Evolutionary conservation across 2,888 invertebrate genomes (phyloP).

Genomic region (Microdon myrmicae): DNA sequence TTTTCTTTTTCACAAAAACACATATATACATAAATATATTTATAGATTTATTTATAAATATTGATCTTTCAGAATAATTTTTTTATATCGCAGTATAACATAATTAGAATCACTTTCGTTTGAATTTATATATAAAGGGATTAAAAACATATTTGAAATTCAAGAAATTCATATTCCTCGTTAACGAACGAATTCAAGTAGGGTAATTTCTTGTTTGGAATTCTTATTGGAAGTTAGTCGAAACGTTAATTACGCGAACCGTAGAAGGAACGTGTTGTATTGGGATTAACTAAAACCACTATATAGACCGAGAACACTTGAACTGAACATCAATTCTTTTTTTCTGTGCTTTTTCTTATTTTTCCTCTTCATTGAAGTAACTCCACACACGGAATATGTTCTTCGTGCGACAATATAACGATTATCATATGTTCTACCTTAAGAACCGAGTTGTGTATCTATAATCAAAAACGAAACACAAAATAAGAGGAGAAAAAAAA

Average conservation of each 20-base stretch:
- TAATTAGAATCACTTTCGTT: conserved; percentile 46
- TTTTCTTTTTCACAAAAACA: conserved; percentile 12
- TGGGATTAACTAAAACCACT: conserved; percentile 46
- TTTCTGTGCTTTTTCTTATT: conserved; percentile 19
- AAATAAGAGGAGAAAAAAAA: conserved; percentile 13
- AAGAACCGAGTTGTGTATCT: conserved; percentile 24
- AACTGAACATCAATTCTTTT: conserved; percentile 52
- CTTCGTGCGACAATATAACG: conserved; percentile 39
- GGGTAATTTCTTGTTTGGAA: conserved; percentile 26
- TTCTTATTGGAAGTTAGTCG: conserved; percentile 40
- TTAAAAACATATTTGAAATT: conserved; percentile 42
- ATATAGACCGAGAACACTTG: conserved; percentile 52
- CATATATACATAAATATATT: conserved; percentile 24
- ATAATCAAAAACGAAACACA: conserved; percentile 17
- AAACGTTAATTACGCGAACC: conserved; percentile 42
- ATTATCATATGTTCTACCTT: conserved; percentile 42
- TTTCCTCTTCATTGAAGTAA: conserved; percentile 31
- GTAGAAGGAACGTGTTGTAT: conserved; percentile 39
- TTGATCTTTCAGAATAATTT: conserved; percentile 24
- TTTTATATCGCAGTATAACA: no score
- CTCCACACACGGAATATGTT: conserved; percentile 30
- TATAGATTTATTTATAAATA: conserved; percentile 27
- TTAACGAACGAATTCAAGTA: background rate
- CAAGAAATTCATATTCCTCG: conserved; percentile 22
- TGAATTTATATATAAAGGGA: conserved; percentile 41